Conservation (phyloP, 2,797 vertebrate species). For the Pseudochromis fuscus region DNA sequence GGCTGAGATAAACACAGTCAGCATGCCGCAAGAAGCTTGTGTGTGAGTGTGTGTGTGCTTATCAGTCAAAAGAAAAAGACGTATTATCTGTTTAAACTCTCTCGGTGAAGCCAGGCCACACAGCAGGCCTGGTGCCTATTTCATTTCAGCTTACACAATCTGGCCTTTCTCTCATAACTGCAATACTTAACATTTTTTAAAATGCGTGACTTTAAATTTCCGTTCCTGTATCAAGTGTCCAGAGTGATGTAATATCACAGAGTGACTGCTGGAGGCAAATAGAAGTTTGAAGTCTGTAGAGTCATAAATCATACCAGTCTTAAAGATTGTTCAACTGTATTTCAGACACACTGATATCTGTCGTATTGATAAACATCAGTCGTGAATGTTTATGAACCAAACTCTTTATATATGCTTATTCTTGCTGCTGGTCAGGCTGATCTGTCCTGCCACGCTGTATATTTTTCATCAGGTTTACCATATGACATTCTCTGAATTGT, state of each 20-base stretch:
- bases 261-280: conserved; percentile 14
- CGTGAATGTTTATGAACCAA: conserved; percentile 13
- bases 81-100: conserved; percentile 82
- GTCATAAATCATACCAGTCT: background rate
- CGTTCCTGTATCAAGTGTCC: conserved; percentile 33
- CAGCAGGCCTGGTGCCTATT: conserved; percentile 71
- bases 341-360: conserved; percentile 2
- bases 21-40: conserved; percentile 65
- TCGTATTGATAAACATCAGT: conserved; percentile 8
- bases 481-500: conserved; percentile 69
- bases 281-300: background rate
- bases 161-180: conserved; percentile 67
- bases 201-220: conserved; percentile 46
- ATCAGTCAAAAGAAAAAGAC: conserved; percentile 75
- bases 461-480: conserved; percentile 56
- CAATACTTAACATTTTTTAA: conserved; percentile 68
- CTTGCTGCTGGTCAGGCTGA: conserved; percentile 37
- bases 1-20: conserved; percentile 79
- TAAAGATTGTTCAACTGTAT: conserved; percentile 3
- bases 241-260: conserved; percentile 7
- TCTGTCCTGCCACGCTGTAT: conserved; percentile 32
- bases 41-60: conserved; percentile 48
- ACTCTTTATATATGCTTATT: conserved; percentile 20
- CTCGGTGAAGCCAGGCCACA: conserved; percentile 75
- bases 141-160: conserved; percentile 65